Evolutionary conservation across 2,888 invertebrate genomes (phyloP), one percentile per base, ranked within the genome.

Genomic region (Agrotis exclamationis): DNA sequence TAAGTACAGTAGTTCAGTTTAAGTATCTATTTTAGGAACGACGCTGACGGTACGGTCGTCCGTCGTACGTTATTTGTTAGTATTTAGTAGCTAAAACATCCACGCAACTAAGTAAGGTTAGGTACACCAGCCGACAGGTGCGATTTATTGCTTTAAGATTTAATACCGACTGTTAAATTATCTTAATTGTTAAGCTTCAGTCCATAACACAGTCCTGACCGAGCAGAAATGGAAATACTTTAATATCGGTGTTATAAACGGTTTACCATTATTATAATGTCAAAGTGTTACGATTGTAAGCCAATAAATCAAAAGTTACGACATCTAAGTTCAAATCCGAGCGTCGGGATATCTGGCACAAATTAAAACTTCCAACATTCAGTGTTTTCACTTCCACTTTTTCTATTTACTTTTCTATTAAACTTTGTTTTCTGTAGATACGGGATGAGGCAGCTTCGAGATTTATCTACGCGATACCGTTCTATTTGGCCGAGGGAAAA

Each of bases 401-500:
- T 94, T 93, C 93, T 93, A 92, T 94, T 95, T 93, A 93, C 94
- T 93, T 94, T 94, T 92, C 94, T 94, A 95, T 95, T 94, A 93
- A 95, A 95, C 93, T 95, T 95, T 94, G 93, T 95, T 93, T 94
- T 93, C 89, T 89, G 91, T 91, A 92, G 93, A 91, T 91, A 90
- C 91, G 91, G 92, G 92, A 92, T 91, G 91, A 92, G 93, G 90
- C 91, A 89, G 91, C 88, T 87, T 92, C 88, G 93, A 95, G 95
- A 95, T 95, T 95, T 95, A 95, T 95, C 93, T 93, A 92, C 92
- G 92, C 92, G 95, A 95, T 94, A 95, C 91, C 93, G 92, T 92
- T 93, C 92, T 93, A 91, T 94, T 94, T 92, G 92, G 92, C 87
- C 88, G 92, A 92, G 92, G 90, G 94, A 92, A 93, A 94, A 95